Percentiles rank a stretch among this genome's conserved stretches.
phyloP scores from a whole-genome alignment of 1,140 invertebrate genomes.

The Bombyx mori region ASM3026992v2 NC_085128.1:8321501-8322000 shows the following conservation, averaged over 20 bases:
- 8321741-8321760: slow-evolving; percentile 24
- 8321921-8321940: slow-evolving; percentile 61
- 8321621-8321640: too few relatives aligned
- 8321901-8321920: slow-evolving; percentile 69
- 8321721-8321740: slow-evolving; percentile 52
- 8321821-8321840: slow-evolving; percentile 35
- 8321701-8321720: slow-evolving; percentile 38
- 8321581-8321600: too few relatives aligned
- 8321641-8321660: too few relatives aligned
- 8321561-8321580: too few relatives aligned
- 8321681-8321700: slow-evolving; percentile 56
- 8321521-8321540: too few relatives aligned
- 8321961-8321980: slow-evolving; percentile 17
- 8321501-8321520: too few relatives aligned
- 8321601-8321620: too few relatives aligned
- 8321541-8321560: too few relatives aligned
- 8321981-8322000: slow-evolving; percentile 51
- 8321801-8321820: slow-evolving; percentile 32
- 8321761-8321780: slow-evolving; percentile 21
- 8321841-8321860: slow-evolving; percentile 60
- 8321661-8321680: not conserved
- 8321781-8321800: slow-evolving; percentile 23
- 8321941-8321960: slow-evolving; percentile 65
- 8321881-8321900: slow-evolving; percentile 67
- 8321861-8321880: slow-evolving; percentile 51